These are phyloP conservation scores for Megaceryle maxima DNA, from an alignment of 2,113 vertebrate genomes.

Conservation along the genomic window DNA sequence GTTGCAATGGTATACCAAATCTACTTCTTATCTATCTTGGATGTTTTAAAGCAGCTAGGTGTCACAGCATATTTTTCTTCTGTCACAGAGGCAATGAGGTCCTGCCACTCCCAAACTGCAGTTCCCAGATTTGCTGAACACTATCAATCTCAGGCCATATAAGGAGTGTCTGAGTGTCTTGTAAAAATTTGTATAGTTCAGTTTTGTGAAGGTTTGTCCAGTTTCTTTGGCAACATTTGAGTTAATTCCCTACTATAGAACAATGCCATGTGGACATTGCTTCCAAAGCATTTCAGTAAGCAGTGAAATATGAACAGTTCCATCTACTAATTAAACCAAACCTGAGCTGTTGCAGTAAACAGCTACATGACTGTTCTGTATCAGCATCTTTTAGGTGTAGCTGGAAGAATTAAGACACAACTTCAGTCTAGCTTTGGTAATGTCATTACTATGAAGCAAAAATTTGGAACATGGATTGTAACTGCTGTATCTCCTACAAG, in stretches of 20 bases:
- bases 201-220: background rate
- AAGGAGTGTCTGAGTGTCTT: background rate
- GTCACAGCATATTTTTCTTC: background rate
- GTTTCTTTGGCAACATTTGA: background rate
- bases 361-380: background rate
- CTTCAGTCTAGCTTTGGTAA: background rate
- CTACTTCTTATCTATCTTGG: background rate
- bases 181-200: background rate
- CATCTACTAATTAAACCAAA: background rate
- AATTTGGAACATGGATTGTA: background rate
- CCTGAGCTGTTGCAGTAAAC: background rate
- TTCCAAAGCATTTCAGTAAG: background rate
- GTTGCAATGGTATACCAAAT: background rate
- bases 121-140: background rate
- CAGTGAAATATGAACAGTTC: background rate
- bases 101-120: fast-evolving
- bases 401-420: background rate
- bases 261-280: background rate
- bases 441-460: background rate
- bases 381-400: background rate
- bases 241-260: background rate
- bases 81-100: no score
- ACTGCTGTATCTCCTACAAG: background rate
- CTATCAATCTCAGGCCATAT: background rate
- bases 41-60: background rate